Percentiles rank a stretch among this genome's conserved stretches.
Conservation (phyloP, 23 tunicate species). For the Corella eumyota region DNA sequence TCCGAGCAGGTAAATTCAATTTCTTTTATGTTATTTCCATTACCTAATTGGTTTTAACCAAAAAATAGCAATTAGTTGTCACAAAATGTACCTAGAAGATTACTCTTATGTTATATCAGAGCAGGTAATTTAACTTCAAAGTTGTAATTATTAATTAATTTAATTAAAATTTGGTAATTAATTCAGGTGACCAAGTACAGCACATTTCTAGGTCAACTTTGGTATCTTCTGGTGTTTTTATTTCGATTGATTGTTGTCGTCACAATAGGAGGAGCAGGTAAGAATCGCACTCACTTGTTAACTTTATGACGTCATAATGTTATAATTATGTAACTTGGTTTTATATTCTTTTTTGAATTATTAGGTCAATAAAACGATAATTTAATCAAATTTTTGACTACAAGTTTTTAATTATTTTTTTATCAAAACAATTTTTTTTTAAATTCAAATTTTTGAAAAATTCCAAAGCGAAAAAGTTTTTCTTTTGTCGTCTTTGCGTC, state of each 20-base stretch:
- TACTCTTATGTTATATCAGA: neutral
- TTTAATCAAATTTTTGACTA: no score
- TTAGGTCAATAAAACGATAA: no score
- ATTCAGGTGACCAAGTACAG: slow-evolving; percentile 56
- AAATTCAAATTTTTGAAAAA: no score
- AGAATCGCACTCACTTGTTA: no score
- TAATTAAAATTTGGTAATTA: neutral
- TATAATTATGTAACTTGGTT: no score
- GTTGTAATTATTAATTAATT: neutral
- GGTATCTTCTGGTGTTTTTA: slow-evolving; percentile 54
- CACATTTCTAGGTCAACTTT: slow-evolving; percentile 51
- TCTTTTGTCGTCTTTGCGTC: no score
- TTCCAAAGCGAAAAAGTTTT: no score
- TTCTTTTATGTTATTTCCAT: neutral
- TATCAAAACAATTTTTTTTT: no score
- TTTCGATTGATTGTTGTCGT: slow-evolving; percentile 53
- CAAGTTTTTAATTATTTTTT: no score
- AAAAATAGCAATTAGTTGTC: no score
- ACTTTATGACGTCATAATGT: no score
- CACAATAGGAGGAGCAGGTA: slow-evolving; percentile 60
- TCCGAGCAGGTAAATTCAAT: slow-evolving; percentile 28
- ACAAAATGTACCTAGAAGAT: slow-evolving; percentile 1
- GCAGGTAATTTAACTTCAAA: neutral
- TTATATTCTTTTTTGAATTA: no score
- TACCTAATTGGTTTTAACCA: neutral